Base-by-base conservation (phyloP, 2,113 vertebrate species). In the Ciconia stormi region DNA sequence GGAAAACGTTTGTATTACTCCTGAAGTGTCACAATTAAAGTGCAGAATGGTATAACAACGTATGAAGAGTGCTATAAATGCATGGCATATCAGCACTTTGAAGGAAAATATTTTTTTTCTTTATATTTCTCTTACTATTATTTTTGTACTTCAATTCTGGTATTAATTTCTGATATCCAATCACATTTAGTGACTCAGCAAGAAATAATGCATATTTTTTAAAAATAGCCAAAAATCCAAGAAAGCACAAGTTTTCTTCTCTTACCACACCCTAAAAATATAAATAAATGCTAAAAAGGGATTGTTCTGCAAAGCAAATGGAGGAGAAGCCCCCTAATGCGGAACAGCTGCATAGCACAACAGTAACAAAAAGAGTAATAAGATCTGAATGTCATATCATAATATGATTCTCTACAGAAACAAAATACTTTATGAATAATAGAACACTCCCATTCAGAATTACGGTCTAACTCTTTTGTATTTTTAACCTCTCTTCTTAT, bases 361-460 rank as follows among this genome's bases (percentile, higher is more conserved):
- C 66, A 88, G 83, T 50, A 90, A 88, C 96, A 95, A 95, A 88
- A 82, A 81, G 87, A 96, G 90, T 79, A 96, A 82, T 89, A 93
- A 93, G 85, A 96, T 91, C 82, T 85, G 93, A 97, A 97, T 96
- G 91, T 92, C 88, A 87, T 89, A 66, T 89, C 76, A 78, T 91
- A 96, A 97, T 96, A 91, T 56, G 73, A 96, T 93, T 97, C 89
- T 94, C 84, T 97, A 93, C 91, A 96, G 96, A 95, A 98, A 97
- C 95, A 97, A 97, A 97, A 96, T 92, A 91, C 89, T 96, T 94
- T 81, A 96, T 98, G 96, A 97, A 96, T 97, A 98, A 98, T 97
- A 97, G 92, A 97, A 97, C 79, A 34, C 77, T 95, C 47, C 86
- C 93, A 96, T 97, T 97, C 97, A 96, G 84, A 97, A 94, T 96